phyloP scores from a whole-genome alignment of 2,888 invertebrate genomes.

The Yponomeuta malinellus region DNA sequence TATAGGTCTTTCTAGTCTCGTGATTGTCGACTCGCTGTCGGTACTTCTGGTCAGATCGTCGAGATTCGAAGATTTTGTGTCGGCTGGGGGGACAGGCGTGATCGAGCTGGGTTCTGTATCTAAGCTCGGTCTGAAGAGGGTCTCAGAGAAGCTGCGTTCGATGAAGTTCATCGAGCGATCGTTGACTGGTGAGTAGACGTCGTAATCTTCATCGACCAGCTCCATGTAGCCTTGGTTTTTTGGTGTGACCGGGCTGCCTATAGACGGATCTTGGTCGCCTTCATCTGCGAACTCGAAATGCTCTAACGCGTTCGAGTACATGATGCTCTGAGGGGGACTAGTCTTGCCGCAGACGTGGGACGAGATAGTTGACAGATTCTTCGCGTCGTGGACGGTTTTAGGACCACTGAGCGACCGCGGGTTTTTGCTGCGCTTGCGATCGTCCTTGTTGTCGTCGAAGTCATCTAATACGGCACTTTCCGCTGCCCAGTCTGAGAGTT shows the following conservation, averaged over 20 bases:
- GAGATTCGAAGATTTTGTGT: background rate
- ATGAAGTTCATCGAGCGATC: conserved; percentile 75
- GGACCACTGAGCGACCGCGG: conserved; percentile 54
- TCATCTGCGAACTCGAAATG: conserved; percentile 92
- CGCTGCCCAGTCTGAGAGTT: conserved; percentile 92
- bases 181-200: conserved; percentile 53
- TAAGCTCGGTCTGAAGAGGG: conserved; percentile 43
- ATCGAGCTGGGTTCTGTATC: conserved; percentile 10
- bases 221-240: conserved; percentile 63
- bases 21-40: conserved; percentile 19
- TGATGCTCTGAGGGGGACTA: conserved; percentile 44
- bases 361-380: conserved; percentile 53
- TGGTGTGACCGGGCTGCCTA: conserved; percentile 68
- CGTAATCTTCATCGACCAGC: conserved; percentile 61
- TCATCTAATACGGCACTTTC: conserved; percentile 88
- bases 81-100: no score
- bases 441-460: conserved; percentile 49
- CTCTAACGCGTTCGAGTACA: conserved; percentile 78
- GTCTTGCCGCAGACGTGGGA: conserved; percentile 64
- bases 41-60: conserved; percentile 13
- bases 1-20: conserved; percentile 19
- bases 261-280: conserved; percentile 85
- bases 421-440: conserved; percentile 38
- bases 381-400: conserved; percentile 55
- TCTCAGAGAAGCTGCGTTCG: conserved; percentile 63